Conservation (phyloP, 2,113 vertebrate genomes). For the Rhinichthys klamathensis region DNA sequence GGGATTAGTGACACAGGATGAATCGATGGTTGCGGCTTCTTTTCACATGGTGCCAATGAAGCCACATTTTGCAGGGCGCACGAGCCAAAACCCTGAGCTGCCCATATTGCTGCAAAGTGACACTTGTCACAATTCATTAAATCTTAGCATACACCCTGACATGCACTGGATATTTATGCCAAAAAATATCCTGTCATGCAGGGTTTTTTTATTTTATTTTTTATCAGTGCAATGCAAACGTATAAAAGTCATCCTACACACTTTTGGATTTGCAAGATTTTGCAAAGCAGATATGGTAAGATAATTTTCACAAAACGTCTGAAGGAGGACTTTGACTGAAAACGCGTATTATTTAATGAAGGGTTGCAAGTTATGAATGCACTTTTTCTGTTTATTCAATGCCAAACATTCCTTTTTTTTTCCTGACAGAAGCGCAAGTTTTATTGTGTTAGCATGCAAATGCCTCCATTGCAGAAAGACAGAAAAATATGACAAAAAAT, state of each 20-base stretch:
- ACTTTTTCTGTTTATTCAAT: not conserved
- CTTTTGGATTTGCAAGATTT: not conserved
- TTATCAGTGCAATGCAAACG: not conserved
- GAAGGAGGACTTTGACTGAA: not conserved
- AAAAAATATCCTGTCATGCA: not conserved
- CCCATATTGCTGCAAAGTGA: conserved; percentile 41
- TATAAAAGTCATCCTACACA: not conserved
- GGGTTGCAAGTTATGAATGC: not conserved
- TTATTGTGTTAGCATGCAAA: not conserved
- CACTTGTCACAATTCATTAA: conserved; percentile 55
- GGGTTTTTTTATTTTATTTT: not conserved
- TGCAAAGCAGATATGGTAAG: not conserved
- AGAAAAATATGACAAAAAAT: not conserved
- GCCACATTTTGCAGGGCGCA: conserved; percentile 39
- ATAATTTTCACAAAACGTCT: not conserved
- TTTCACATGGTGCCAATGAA: conserved; percentile 61
- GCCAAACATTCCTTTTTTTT: not conserved
- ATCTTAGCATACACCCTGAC: conserved; percentile 9
- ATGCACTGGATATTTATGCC: conserved; percentile 17
- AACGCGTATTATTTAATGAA: not conserved
- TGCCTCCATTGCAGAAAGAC: not conserved
- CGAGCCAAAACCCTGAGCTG: conserved; percentile 43
- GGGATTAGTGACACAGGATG: conserved; percentile 54
- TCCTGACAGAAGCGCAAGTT: not conserved
- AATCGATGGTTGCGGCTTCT: conserved; percentile 47